Base-by-base conservation (phyloP, 2,888 invertebrate genomes). In the Cosmorhoe ocellata region DNA sequence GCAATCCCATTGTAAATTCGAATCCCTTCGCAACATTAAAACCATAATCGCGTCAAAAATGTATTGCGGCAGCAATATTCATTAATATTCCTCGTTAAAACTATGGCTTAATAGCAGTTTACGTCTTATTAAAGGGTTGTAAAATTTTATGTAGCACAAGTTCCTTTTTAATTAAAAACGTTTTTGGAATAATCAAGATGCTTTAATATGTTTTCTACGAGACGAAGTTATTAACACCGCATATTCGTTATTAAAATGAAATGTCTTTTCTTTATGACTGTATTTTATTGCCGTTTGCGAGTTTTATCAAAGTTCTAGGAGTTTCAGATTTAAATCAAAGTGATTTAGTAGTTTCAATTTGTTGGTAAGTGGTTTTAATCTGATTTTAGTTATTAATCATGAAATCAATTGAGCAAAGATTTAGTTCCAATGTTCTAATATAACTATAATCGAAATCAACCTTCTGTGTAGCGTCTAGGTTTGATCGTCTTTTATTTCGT, bases 111-210 rank as follows among this genome's bases (percentile, higher is more conserved):
- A 80, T 75, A 70, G 77, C 79, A 75, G 73, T 85, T 86, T 79
- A 85, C 78, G 81, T 83, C 81, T 83, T 87, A 86, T 84, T 88
- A 89, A 90, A 88, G 89, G 88, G 87, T 89, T 89, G 67, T 88
- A 81, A 88, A 90, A 86, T 86, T 89, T 89, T 83, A 90, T 84
- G 82, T 76, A 64, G 65, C 76, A 68, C 68, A 81, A 76, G 81
- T 75, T 73, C 73, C 71, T 71, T 67, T 70, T 85, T 89, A 89
- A 89, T 89, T 89, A 89, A 89, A 89, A 84, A 88, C 86, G 89
- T 71, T 77, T 73, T 78, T 73, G 79, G 89, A 86, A 89, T 89
- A 88, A 82, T 82, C 77, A 86, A 84, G 80, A 81, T 70, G 74
- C 69, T 74, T 78, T 76, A 81, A 82, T 76, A 81, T 76, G 74